phyloP scores from a whole-genome alignment of 2,113 vertebrate species.

The Lepidothrix coronata region DNA sequence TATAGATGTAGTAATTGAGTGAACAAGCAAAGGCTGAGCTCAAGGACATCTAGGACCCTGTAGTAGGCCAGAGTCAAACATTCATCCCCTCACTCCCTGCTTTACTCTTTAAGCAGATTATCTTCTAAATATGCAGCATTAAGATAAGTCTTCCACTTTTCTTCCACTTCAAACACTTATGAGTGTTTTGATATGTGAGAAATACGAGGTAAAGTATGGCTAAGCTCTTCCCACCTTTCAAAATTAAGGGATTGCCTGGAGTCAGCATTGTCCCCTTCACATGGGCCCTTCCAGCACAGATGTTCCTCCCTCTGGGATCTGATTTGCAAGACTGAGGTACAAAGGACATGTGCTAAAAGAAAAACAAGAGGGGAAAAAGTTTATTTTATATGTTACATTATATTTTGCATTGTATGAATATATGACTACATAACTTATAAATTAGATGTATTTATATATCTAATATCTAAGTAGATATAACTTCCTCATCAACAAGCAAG shows the following conservation, averaged over 20 bases:
- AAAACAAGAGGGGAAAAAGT: not conserved
- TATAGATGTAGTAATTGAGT: not conserved
- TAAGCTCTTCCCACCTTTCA: not conserved
- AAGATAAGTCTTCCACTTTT: not conserved
- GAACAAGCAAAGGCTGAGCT: not conserved
- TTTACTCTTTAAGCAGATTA: not conserved
- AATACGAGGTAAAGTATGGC: not conserved
- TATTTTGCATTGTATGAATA: not conserved
- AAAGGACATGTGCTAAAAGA: not conserved
- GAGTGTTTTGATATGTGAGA: not conserved
- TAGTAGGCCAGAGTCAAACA: not conserved
- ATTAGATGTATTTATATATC: not conserved
- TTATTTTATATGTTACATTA: not conserved
- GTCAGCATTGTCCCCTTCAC: not conserved
- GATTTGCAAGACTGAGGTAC: not conserved
- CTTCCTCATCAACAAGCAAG: not conserved
- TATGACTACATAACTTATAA: not conserved
- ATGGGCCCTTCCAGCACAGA: not conserved
- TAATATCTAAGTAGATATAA: not conserved
- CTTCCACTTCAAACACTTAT: not conserved
- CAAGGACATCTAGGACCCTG: not conserved
- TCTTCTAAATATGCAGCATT: not conserved
- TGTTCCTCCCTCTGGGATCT: not conserved
- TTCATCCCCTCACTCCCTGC: accelerated
- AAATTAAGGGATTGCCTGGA: not conserved